Conservation (phyloP, 2,888 invertebrate genomes). For the Drosophila peninsularis region DNA sequence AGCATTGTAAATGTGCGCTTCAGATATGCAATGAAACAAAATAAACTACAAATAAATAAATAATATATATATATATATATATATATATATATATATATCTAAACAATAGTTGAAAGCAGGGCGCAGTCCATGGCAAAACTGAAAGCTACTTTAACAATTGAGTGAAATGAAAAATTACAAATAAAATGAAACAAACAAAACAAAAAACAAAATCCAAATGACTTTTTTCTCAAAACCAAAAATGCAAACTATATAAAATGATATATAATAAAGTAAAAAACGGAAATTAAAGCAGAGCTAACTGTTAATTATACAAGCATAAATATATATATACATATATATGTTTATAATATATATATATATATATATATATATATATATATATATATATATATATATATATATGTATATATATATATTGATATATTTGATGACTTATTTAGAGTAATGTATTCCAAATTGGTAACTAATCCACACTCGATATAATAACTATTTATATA, state of each 20-base stretch:
- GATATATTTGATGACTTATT: constrained; percentile 29
- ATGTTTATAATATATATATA: background rate
- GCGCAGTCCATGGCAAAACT: constrained; percentile 63
- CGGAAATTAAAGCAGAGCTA: constrained; percentile 29
- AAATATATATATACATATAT: constrained; percentile 19
- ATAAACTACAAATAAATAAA: constrained; percentile 9
- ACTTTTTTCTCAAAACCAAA: constrained; percentile 66
- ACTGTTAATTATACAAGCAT: constrained; percentile 23
- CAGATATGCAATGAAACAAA: constrained; percentile 61
- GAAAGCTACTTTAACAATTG: constrained; percentile 59
- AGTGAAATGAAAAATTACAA: constrained; percentile 55
- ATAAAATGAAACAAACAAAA: constrained; percentile 45
- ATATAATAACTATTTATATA: constrained; percentile 6
- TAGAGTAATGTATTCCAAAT: constrained; percentile 37
- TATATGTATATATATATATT: background rate
- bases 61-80: constrained; percentile 10
- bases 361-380: constrained; percentile 23
- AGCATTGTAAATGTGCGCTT: constrained; percentile 80
- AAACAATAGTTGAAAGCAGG: constrained; percentile 54
- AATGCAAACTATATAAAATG: background rate
- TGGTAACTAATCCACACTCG: constrained; percentile 31
- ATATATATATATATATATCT: constrained; percentile 5
- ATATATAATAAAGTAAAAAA: background rate
- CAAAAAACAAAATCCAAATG: constrained; percentile 37
- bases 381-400: constrained; percentile 24